phyloP scores from a whole-genome alignment of 2,797 vertebrate species.

The Brachyalestes nurse region DNA sequence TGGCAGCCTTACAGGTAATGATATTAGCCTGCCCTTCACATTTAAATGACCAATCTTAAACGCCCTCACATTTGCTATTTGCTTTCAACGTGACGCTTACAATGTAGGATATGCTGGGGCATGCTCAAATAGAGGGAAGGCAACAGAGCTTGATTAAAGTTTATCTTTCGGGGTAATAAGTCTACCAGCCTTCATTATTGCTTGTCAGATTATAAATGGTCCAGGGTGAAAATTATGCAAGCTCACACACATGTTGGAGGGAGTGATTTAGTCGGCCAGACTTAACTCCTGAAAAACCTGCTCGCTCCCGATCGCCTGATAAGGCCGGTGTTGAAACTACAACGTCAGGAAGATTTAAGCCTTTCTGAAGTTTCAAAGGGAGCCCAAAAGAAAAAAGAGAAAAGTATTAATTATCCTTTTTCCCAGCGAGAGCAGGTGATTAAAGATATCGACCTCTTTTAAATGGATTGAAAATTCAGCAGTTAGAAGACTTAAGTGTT shows the following conservation, averaged over 20 bases:
- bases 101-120: constrained; percentile 75
- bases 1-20: constrained; percentile 72
- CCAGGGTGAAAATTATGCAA: constrained; percentile 76
- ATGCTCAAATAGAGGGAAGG: constrained; percentile 78
- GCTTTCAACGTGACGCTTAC: constrained; percentile 70
- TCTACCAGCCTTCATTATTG: constrained; percentile 83
- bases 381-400: not conserved
- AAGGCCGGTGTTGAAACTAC: constrained; percentile 52
- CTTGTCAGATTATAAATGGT: constrained; percentile 85
- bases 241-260: constrained; percentile 77
- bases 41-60: constrained; percentile 80
- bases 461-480: not conserved
- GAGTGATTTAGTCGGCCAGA: constrained; percentile 70
- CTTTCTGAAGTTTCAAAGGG: constrained; percentile 20
- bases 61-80: constrained; percentile 80
- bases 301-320: constrained; percentile 68
- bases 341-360: constrained; percentile 25
- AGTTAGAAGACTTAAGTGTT: not conserved
- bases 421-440: constrained; percentile 10
- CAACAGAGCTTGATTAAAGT: constrained; percentile 84
- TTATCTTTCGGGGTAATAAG: constrained; percentile 84
- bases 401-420: constrained; percentile 8
- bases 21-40: constrained; percentile 76
- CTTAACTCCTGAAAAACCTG: constrained; percentile 67
- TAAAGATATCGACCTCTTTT: constrained; percentile 12